Evolutionary conservation across 2,888 invertebrate genomes (phyloP), one percentile per base, ranked within the genome.

Genomic region (Fissipunctia ypsillon): DNA sequence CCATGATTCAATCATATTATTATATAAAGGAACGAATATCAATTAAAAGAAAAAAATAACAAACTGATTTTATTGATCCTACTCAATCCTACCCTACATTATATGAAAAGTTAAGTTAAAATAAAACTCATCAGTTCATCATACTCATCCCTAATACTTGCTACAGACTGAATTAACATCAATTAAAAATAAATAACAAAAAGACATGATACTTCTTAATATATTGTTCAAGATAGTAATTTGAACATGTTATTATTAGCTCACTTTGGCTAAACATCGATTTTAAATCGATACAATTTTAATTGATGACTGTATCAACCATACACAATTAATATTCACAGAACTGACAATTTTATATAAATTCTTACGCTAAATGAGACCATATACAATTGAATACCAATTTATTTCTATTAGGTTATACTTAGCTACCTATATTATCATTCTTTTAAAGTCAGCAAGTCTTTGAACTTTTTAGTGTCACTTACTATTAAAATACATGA

Each of bases 281-380:
- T 85, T 85, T 84, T 63, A 66, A 85, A 85, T 74, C 85, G 85
- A 85, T 66, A 78, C 64, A 65, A 65, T 65, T 72, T 67, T 73
- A 50, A 80, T 78, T 63, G 81, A 66, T 73, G 71, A 77, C 64
- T 73, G 25, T 70, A 69, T 61, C 67, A 70, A 72, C 63, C 41
- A 52, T 69, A 71, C 31, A 63, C 31, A 64, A n/a, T n/a, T n/a
- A 48, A 31, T 80, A 85, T 84, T 85, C 74, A 82, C 73, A 82
- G 69, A 73, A 69, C 74, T 70, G 65, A 69, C 52, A 69, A 69
- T 72, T 66, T 73, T 69, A 80, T 68, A 78, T 74, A 81, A 84
- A 82, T 60, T 66, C 86, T 84, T 87, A 87, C 2, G 3, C 76
- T 85, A 83, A 71, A 87, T 87, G 87, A 87, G 87, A 87, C 87